Evolutionary conservation across 2,113 vertebrate species (phyloP).

Genomic region (Lucifuga dentata): DNA sequence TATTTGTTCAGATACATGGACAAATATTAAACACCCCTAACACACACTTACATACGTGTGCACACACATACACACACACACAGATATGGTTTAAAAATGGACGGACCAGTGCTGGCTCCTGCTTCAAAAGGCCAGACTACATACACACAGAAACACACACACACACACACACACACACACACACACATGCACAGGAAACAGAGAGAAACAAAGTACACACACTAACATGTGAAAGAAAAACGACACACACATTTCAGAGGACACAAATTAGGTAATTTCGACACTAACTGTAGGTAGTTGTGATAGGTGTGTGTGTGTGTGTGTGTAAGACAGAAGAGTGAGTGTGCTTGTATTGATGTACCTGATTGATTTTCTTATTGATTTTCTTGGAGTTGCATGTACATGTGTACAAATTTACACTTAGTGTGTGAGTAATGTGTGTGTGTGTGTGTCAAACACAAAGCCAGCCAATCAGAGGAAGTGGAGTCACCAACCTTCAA

Average conservation of each 20-base stretch:
- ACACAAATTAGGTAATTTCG: no score
- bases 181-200: neutral
- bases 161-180: constrained; percentile 20
- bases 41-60: constrained; percentile 2
- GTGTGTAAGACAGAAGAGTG: neutral
- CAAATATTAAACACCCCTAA: neutral
- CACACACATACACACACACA: no score
- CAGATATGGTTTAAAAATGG: no score
- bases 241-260: no score
- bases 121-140: no score
- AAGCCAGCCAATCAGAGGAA: constrained; percentile 9
- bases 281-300: no score
- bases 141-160: no score
- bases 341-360: neutral
- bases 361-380: neutral
- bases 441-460: neutral
- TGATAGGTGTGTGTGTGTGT: neutral
- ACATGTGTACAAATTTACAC: constrained; percentile 5
- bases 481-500: constrained; percentile 10
- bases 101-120: no score
- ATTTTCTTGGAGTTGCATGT: neutral
- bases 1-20: no score
- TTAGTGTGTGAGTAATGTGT: neutral
- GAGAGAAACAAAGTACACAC: neutral
- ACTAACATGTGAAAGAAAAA: no score